Conservation (phyloP, 2,888 invertebrate genomes). For the Drosophila mayaguana region DNA sequence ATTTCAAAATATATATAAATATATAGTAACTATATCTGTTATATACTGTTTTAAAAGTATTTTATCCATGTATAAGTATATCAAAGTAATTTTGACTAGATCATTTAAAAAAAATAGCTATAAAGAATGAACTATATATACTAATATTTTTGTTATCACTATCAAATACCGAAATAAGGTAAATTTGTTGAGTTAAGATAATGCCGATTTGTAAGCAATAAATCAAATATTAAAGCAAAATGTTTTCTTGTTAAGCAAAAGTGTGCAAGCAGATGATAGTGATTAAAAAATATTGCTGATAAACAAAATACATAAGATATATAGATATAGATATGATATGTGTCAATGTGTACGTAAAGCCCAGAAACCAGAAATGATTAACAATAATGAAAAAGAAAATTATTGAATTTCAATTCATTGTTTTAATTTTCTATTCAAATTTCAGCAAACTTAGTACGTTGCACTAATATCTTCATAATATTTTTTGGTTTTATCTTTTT, state of each 20-base stretch:
- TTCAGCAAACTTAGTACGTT: slow-evolving; percentile 8
- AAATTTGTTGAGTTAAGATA: not conserved
- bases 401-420: slow-evolving; percentile 61
- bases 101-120: not conserved
- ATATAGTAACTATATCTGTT: not conserved
- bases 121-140: not conserved
- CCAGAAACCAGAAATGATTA: slow-evolving; percentile 53
- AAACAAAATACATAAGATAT: not conserved
- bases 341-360: slow-evolving; percentile 25
- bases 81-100: not conserved
- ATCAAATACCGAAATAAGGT: not conserved
- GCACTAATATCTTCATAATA: slow-evolving; percentile 1
- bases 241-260: not conserved
- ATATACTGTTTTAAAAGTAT: not conserved
- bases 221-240: not conserved
- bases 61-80: not conserved
- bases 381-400: slow-evolving; percentile 57
- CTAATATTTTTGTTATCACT: not conserved
- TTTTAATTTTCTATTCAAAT: slow-evolving; percentile 61
- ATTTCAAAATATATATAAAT: not conserved
- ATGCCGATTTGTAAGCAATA: not conserved
- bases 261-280: slow-evolving; percentile 4
- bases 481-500: not conserved
- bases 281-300: not conserved
- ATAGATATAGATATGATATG: not conserved